Evolutionary conservation across 2,113 vertebrate species (phyloP).

Genomic region (Cephalopholis sonnerati): DNA sequence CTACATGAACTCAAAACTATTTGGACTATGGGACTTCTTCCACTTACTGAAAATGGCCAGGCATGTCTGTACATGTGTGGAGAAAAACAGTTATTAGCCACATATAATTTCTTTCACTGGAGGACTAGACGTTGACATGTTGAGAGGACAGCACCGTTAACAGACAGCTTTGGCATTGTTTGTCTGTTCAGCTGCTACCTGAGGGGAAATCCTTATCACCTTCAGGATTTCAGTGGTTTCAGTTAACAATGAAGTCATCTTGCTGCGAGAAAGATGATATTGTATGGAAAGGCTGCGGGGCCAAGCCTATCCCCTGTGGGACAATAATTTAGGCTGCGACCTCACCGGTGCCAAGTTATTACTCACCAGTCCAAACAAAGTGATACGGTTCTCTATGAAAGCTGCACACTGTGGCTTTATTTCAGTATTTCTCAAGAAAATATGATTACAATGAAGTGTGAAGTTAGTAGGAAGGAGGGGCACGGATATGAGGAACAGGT

Average conservation of each 20-base stretch:
- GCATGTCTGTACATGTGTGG: slow-evolving; percentile 33
- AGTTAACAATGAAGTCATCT: slow-evolving; percentile 74
- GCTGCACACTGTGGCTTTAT: neutral
- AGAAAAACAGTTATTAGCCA: slow-evolving; percentile 62
- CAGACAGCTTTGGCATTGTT: slow-evolving; percentile 59
- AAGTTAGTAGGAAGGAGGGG: slow-evolving; percentile 5
- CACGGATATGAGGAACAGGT: neutral
- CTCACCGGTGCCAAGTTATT: slow-evolving; percentile 30
- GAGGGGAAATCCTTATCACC: slow-evolving; percentile 59
- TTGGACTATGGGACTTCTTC: slow-evolving; percentile 42
- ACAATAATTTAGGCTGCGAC: slow-evolving; percentile 33
- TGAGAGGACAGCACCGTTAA: slow-evolving; percentile 50
- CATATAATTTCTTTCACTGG: slow-evolving; percentile 58
- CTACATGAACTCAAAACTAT: slow-evolving; percentile 62
- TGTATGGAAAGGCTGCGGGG: slow-evolving; percentile 32
- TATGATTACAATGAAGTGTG: slow-evolving; percentile 2
- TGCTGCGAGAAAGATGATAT: slow-evolving; percentile 66
- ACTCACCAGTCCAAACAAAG: slow-evolving; percentile 39
- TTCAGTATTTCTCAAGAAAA: slow-evolving; percentile 11
- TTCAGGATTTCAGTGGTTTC: slow-evolving; percentile 60
- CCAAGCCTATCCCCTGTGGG: slow-evolving; percentile 46
- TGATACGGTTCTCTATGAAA: neutral
- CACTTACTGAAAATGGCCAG: slow-evolving; percentile 34
- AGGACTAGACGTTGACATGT: slow-evolving; percentile 54
- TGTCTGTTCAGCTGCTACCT: slow-evolving; percentile 62